These are phyloP conservation scores for Crepidodera aurea DNA, from an alignment of 2,888 invertebrate genomes.

Conservation along the genomic window DNA sequence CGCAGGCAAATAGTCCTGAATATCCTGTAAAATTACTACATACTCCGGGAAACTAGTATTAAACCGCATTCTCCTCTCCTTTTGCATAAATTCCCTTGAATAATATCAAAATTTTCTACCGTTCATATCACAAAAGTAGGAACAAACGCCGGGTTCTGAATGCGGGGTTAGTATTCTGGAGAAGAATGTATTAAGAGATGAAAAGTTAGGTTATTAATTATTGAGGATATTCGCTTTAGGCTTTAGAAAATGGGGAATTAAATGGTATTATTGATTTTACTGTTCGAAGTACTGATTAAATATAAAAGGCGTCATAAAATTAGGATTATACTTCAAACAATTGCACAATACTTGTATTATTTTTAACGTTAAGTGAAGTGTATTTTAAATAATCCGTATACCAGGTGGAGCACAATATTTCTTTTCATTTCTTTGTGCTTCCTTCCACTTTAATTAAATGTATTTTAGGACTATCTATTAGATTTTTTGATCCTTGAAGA, in stretches of 20 bases:
- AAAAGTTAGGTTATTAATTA: slow-evolving; percentile 53
- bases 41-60: slow-evolving; percentile 30
- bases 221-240: slow-evolving; percentile 47
- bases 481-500: no score
- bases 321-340: slow-evolving; percentile 9
- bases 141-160: slow-evolving; percentile 14
- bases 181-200: slow-evolving; percentile 50
- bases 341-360: no score
- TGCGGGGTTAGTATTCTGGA: slow-evolving; percentile 23
- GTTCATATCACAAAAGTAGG: slow-evolving; percentile 49
- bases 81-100: slow-evolving; percentile 8
- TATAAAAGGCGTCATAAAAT: slow-evolving; percentile 4
- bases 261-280: slow-evolving; percentile 23
- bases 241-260: slow-evolving; percentile 24
- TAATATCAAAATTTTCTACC: slow-evolving; percentile 19
- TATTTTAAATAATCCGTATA: no score
- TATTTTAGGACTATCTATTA: no score
- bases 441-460: no score
- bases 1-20: slow-evolving; percentile 56
- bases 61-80: slow-evolving; percentile 3
- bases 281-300: slow-evolving; percentile 13
- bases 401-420: no score
- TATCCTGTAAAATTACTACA: slow-evolving; percentile 57
- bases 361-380: no score
- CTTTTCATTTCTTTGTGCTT: no score